phyloP scores from a whole-genome alignment of 1,140 invertebrate genomes.

The Probaryconus sp. region DNA sequence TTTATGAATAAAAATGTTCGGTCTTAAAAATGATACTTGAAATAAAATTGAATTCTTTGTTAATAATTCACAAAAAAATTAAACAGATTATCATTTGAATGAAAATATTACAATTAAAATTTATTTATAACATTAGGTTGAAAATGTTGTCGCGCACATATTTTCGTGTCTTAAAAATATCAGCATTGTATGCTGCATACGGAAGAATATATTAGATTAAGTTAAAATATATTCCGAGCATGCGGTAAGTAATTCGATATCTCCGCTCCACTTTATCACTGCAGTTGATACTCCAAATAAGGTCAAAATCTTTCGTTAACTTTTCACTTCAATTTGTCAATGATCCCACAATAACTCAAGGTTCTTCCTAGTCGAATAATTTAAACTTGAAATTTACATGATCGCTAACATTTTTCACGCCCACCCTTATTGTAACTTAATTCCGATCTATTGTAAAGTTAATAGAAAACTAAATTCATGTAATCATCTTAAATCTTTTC shows the following conservation, averaged over 20 bases:
- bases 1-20: no score
- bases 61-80: no score
- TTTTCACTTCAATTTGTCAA: constrained; percentile 41
- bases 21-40: no score
- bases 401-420: constrained; percentile 28
- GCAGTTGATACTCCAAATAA: constrained; percentile 42
- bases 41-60: no score
- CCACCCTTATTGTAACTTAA: constrained; percentile 21
- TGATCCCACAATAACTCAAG: constrained; percentile 21
- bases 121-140: no score
- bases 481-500: no score
- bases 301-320: constrained; percentile 45
- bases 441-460: constrained; percentile 17
- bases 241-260: constrained; percentile 49
- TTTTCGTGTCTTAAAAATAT: constrained; percentile 16
- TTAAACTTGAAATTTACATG: constrained; percentile 28
- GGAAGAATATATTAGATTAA: constrained; percentile 40
- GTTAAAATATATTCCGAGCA: constrained; percentile 32
- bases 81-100: no score
- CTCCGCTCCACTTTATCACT: constrained; percentile 24
- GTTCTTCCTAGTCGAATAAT: constrained; percentile 15
- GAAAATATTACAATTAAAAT: no score
- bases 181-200: constrained; percentile 30
- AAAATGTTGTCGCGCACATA: background rate
- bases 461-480: constrained; percentile 2